Evolutionary conservation across 2,888 invertebrate genomes (phyloP).

Genomic region (Leptinotarsa tumamoca): DNA sequence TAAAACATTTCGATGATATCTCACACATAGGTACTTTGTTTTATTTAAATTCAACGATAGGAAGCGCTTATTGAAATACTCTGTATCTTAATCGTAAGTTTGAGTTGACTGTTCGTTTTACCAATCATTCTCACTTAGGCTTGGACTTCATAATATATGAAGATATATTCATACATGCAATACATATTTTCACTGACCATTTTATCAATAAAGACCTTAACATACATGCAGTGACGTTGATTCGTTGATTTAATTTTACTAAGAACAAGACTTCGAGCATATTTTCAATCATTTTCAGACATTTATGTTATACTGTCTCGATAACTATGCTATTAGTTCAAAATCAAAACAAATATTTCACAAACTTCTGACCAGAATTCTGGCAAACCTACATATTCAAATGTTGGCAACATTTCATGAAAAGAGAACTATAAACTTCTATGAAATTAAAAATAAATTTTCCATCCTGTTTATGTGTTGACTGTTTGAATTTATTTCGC

Average conservation of each 20-base stretch:
- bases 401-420: constrained; percentile 27
- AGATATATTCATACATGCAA: background rate
- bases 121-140: background rate
- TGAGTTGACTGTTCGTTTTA: background rate
- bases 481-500: constrained; percentile 18
- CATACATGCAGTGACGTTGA: background rate
- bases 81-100: background rate
- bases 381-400: constrained; percentile 25
- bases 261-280: background rate
- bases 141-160: too few species aligned
- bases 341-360: constrained; percentile 17
- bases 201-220: background rate
- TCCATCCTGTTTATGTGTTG: constrained; percentile 20
- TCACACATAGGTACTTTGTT: too few species aligned
- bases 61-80: too few species aligned
- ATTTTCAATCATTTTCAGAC: constrained; percentile 1
- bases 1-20: too few species aligned
- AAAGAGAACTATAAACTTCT: constrained; percentile 11
- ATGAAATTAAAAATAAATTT: constrained; percentile 25
- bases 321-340: background rate
- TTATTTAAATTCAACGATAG: too few species aligned
- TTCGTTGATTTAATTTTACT: background rate
- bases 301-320: background rate
- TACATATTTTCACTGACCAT: background rate
- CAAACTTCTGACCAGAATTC: constrained; percentile 18